Conservation (phyloP, 2,888 invertebrate species). For the Heliconius erato region DNA sequence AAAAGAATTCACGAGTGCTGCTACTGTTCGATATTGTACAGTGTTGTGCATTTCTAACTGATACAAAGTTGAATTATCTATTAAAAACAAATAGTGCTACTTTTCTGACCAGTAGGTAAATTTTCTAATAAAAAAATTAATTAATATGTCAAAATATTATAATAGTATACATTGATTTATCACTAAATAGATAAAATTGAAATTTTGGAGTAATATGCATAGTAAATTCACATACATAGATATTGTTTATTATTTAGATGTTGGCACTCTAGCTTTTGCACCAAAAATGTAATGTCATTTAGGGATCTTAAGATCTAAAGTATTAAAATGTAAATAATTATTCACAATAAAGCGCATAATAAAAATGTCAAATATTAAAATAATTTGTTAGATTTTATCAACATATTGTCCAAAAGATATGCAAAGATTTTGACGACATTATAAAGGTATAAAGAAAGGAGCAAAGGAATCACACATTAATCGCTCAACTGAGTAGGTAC, state of each 20-base stretch:
- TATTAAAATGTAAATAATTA: slow-evolving; percentile 11
- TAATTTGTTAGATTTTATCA: not conserved
- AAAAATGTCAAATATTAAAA: not conserved
- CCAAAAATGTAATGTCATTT: not conserved
- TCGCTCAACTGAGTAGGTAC: slow-evolving; percentile 63
- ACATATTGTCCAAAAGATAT: slow-evolving; percentile 31
- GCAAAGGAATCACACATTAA: slow-evolving; percentile 41
- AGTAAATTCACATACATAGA: not conserved
- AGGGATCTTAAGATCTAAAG: not conserved
- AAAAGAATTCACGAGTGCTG: slow-evolving; percentile 8
- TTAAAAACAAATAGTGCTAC: slow-evolving; percentile 10
- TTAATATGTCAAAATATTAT: not conserved
- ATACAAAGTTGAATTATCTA: slow-evolving; percentile 10
- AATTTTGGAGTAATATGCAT: slow-evolving; percentile 6
- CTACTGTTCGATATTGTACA: slow-evolving; percentile 28
- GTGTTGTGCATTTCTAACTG: slow-evolving; percentile 25
- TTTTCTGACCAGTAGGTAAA: not conserved
- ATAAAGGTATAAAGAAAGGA: slow-evolving; percentile 16
- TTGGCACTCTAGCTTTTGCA: slow-evolving; percentile 19
- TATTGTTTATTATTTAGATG: not conserved
- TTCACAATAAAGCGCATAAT: not conserved
- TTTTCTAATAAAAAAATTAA: slow-evolving; percentile 3
- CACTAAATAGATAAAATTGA: not conserved
- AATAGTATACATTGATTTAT: slow-evolving; percentile 1
- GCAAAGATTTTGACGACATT: slow-evolving; percentile 21